Evolutionary conservation across 2,113 vertebrate species (phyloP), one percentile per base, ranked within the genome.

Genomic region (Oreamnos americanus): DNA sequence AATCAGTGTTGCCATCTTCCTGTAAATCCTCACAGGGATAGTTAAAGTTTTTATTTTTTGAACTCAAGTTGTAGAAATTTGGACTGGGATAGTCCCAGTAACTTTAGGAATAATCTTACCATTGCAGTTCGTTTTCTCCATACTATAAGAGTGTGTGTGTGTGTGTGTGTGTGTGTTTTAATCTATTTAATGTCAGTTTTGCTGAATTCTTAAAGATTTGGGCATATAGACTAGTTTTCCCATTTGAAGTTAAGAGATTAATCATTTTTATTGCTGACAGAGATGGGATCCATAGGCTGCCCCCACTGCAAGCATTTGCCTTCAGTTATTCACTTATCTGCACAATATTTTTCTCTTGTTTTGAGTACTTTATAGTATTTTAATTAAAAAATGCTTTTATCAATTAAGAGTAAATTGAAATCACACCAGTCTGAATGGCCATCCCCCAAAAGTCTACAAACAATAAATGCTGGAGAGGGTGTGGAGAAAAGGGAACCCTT

Each of bases 321-420:
- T 95, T 90, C 55, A 57, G 12, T 92, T 81, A 81, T 3, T 57
- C 19, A 64, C 51, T 76, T 94, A 49, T 94, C 28, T 96, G 28
- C 15, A 36, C 76, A 85, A 21, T 87, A 36, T n/a, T 87, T 95
- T 93, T 55, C 43, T 60, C 33, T 39, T 19, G 53, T 91, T 93
- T 74, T 91, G 28, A 86, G 16, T 86, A 88, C 55, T 84, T 94
- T 79, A 12, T 94, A 58, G 13, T 87, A 88, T 93, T 76, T 96
- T 94, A 55, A 67, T 55, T 84, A 74, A 58, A 79, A 79, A 92
- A 57, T 76, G 17, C 13, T 81, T 45, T n/a, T 55, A 55, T 86
- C 45, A 91, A 11, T 86, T 95, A 64, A 93, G 23, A 81, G 25
- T 87, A 76, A 88, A 51, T 58, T 91, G 39, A 97, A 91, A 88